Base-by-base conservation (phyloP, 2,113 vertebrate genomes). In the Gasterosteus aculeatus region DNA sequence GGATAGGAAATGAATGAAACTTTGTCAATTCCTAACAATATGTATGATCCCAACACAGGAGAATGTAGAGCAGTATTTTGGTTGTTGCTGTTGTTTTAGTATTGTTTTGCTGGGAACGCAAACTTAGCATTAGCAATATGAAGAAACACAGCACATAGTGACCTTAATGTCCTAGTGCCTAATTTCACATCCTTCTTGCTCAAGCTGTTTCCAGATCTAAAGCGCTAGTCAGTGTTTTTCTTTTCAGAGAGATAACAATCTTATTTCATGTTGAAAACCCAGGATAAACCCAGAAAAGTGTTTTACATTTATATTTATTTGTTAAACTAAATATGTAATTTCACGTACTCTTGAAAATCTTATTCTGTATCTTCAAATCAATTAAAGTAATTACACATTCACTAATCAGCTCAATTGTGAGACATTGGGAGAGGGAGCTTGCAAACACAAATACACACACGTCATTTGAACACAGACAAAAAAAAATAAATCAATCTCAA, bases 301-400 rank as follows among this genome's bases (percentile, higher is more conserved):
- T 41, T 68, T 51, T 68, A 39, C 54, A 54, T 68, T 11, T 51
- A 22, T n/a, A 5, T 57, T 65, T 75, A 19, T 58, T 58, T 75
- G 6, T 38, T 4, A 41, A 39, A 26, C 42, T 12, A 44, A 7
- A 59, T 22, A 4, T 22, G 0, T 38, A 9, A 26, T 46, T 54
- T 5, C 10, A 26, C 12, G 3, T 22, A 11, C 10, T 9, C 12
- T 9, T 35, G 10, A 58, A 39, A 1, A 11, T 39, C 15, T 22
- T n/a, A 4, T 7, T 12, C 47, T 39, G 4, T 64, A 11, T 11
- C 22, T 42, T 57, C 12, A 75, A 29, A 59, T 29, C 0, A 59
- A 38, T 58, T 4, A 6, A 66, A 66, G 16, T 38, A 31, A 42
- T 53, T 11, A 54, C 26, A 47, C 46, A 47, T 5, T 47, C 15